A percentile compares a stretch with the other conserved stretches of the same genome.
Conservation (phyloP, 2,797 vertebrate genomes). For the Gymnopithys bicolor region DNA sequence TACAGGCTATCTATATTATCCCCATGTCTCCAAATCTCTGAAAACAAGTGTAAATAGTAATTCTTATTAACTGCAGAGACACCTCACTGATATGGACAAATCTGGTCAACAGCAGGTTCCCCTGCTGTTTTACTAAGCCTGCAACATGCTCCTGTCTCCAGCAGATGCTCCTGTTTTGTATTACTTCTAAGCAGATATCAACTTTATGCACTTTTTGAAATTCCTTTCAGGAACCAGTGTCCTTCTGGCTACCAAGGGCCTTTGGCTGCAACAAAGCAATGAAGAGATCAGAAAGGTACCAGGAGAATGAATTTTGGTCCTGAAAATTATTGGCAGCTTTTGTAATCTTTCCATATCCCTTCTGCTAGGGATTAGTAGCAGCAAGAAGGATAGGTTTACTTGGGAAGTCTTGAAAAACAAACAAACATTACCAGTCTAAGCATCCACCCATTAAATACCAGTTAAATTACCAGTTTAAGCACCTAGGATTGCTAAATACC, state of each 20-base stretch:
- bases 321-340: conserved; percentile 56
- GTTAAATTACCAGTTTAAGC: conserved; percentile 46
- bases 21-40: conserved; percentile 61
- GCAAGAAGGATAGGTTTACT: conserved; percentile 24
- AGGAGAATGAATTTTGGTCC: conserved; percentile 54
- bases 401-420: conserved; percentile 37
- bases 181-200: conserved; percentile 69
- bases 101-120: conserved; percentile 78
- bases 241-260: conserved; percentile 69
- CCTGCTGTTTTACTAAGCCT: conserved; percentile 78
- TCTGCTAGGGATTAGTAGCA: conserved; percentile 57
- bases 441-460: conserved; percentile 47
- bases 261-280: conserved; percentile 63
- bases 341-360: conserved; percentile 46
- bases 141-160: conserved; percentile 69
- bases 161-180: conserved; percentile 70
- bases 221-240: conserved; percentile 71
- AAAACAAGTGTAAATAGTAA: conserved; percentile 75
- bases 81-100: conserved; percentile 74
- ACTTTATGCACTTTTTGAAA: conserved; percentile 70
- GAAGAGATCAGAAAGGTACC: conserved; percentile 64
- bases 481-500: conserved; percentile 53
- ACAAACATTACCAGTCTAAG: conserved; percentile 42
- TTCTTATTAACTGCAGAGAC: conserved; percentile 75
- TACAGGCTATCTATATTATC: conserved; percentile 60